These are phyloP conservation scores for Teleogryllus occipitalis DNA, from an alignment of 1,140 invertebrate species.

Conservation along the genomic window DNA sequence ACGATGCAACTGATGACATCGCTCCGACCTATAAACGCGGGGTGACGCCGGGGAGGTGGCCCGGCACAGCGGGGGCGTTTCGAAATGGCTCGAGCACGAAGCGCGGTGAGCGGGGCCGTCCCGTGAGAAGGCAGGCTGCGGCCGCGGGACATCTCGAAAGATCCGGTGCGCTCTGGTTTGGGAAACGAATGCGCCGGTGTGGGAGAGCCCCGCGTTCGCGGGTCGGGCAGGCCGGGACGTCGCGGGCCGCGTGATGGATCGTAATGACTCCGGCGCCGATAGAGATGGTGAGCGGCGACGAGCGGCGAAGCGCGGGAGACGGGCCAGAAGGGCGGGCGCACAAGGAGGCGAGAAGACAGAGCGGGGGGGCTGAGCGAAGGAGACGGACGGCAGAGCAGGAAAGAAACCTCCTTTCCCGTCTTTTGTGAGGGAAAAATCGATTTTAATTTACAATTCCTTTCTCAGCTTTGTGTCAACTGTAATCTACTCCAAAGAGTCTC, in stretches of 20 bases:
- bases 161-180: too few relatives aligned
- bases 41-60: too few relatives aligned
- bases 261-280: background rate
- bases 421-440: constrained; percentile 22
- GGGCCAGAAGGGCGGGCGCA: background rate
- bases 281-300: background rate
- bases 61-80: too few relatives aligned
- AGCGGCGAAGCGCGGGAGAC: background rate
- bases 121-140: too few relatives aligned
- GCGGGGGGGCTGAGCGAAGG: background rate
- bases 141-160: too few relatives aligned
- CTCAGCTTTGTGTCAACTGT: constrained; percentile 23
- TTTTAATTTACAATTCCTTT: constrained; percentile 25
- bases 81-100: too few relatives aligned
- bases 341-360: background rate
- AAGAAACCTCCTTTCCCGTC: constrained; percentile 1
- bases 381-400: background rate
- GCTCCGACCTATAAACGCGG: too few relatives aligned
- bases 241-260: background rate
- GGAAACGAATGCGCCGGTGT: background rate
- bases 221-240: too few relatives aligned
- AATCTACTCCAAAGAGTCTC: constrained; percentile 21
- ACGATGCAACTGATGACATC: too few relatives aligned
- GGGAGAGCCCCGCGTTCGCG: too few relatives aligned
- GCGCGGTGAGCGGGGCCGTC: too few relatives aligned